Evolutionary conservation across 2,797 vertebrate genomes (phyloP).

Genomic region (Erethizon dorsatum): DNA sequence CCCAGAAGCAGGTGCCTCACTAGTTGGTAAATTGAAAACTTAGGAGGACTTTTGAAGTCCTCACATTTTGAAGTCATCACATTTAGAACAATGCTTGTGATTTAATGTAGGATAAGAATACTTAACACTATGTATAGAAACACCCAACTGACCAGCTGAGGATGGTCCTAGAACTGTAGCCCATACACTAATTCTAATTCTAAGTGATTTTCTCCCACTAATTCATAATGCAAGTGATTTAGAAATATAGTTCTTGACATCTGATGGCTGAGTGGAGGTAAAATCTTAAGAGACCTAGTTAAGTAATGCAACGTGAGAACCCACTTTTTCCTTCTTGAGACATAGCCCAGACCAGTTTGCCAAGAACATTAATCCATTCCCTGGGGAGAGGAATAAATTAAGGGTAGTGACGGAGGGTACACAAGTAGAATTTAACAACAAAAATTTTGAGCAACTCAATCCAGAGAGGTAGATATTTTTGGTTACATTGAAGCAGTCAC

Average conservation of each 20-base stretch:
- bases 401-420: rapidly evolving
- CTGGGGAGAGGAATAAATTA: neutral
- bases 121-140: neutral
- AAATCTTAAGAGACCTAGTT: neutral
- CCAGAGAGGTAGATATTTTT: neutral
- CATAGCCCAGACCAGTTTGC: neutral
- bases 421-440: neutral
- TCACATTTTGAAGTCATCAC: neutral
- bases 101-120: neutral
- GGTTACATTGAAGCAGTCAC: neutral
- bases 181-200: neutral
- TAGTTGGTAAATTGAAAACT: neutral
- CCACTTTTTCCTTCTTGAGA: neutral
- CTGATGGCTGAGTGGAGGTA: neutral
- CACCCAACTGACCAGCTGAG: neutral
- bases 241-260: neutral
- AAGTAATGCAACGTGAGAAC: neutral
- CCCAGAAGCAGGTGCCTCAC: neutral
- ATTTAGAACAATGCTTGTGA: neutral
- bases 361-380: neutral
- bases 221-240: neutral
- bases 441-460: neutral
- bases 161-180: neutral
- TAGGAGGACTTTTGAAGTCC: neutral
- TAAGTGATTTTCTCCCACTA: neutral